These are phyloP conservation scores for Chamaetylas fuelleborni DNA, from an alignment of 2,113 vertebrate species.

Conservation along the genomic window DNA sequence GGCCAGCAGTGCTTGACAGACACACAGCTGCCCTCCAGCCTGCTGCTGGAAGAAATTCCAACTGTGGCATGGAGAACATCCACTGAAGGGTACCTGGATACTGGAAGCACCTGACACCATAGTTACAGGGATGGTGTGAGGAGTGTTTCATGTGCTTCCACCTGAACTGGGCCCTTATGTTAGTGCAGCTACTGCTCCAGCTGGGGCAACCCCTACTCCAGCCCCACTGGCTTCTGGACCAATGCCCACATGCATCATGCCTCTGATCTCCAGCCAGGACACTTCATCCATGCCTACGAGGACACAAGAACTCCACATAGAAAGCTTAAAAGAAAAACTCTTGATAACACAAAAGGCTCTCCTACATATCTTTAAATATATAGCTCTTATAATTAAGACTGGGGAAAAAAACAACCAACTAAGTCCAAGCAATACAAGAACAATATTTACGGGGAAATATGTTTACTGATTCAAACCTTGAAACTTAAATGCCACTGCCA, in stretches of 20 bases:
- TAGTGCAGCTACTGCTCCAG: conserved; percentile 20
- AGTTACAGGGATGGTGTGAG: not conserved
- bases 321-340: conserved; percentile 60
- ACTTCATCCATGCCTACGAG: conserved; percentile 80
- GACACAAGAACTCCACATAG: conserved; percentile 76
- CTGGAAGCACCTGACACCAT: not conserved
- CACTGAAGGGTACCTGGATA: conserved; percentile 68
- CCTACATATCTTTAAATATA: not conserved
- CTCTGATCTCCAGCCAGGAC: conserved; percentile 81
- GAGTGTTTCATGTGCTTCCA: conserved; percentile 2
- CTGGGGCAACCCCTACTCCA: conserved; percentile 46
- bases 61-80: conserved; percentile 69
- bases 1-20: conserved; percentile 72
- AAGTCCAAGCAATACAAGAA: not conserved
- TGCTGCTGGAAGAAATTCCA: conserved; percentile 78
- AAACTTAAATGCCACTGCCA: not conserved
- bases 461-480: not conserved
- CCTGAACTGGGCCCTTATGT: conserved; percentile 52
- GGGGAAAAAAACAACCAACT: not conserved
- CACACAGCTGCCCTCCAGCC: conserved; percentile 71
- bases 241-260: conserved; percentile 69
- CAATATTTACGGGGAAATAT: not conserved
- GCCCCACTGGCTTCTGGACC: conserved; percentile 69
- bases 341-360: not conserved
- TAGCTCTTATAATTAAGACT: not conserved